Evolutionary conservation across 2,888 invertebrate species (phyloP).

Genomic region (Pandemis corylana): DNA sequence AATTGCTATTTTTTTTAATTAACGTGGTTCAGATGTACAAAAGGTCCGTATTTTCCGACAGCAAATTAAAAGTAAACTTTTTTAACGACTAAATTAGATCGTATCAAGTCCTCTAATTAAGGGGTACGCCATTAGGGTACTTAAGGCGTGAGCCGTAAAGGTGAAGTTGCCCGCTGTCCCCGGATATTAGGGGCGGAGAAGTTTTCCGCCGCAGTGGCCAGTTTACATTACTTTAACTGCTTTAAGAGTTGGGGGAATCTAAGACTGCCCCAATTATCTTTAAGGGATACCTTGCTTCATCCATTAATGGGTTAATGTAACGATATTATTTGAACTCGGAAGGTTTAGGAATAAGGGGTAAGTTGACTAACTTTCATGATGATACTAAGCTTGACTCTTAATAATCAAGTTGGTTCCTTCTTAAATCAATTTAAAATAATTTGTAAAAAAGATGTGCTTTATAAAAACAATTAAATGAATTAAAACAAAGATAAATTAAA

Average conservation of each 20-base stretch:
- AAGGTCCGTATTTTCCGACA: constrained; percentile 1
- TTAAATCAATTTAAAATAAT: too few relatives aligned
- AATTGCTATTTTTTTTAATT: too few relatives aligned
- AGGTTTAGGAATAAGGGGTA: not conserved
- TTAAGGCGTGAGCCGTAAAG: constrained; percentile 35
- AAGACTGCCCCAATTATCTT: constrained; percentile 34
- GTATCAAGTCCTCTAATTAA: constrained; percentile 32
- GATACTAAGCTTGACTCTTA: not conserved
- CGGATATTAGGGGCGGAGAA: constrained; percentile 23
- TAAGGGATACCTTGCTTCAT: constrained; percentile 20
- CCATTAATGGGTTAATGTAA: constrained; percentile 32
- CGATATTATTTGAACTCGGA: constrained; percentile 8
- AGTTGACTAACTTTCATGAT: constrained; percentile 1
- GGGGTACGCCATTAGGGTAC: constrained; percentile 27
- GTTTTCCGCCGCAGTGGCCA: constrained; percentile 26
- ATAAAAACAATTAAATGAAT: too few relatives aligned
- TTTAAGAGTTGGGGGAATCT: constrained; percentile 35
- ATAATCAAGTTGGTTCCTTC: too few relatives aligned
- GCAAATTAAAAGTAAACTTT: constrained; percentile 32
- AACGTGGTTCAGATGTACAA: not conserved
- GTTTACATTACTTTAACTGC: constrained; percentile 39
- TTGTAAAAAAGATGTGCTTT: too few relatives aligned
- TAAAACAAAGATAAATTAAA: too few relatives aligned
- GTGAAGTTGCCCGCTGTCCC: constrained; percentile 25
- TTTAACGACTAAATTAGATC: constrained; percentile 32